Evolutionary conservation across 2,888 invertebrate genomes (phyloP), one percentile per base, ranked within the genome.

Genomic region (Morinoia aosen): DNA sequence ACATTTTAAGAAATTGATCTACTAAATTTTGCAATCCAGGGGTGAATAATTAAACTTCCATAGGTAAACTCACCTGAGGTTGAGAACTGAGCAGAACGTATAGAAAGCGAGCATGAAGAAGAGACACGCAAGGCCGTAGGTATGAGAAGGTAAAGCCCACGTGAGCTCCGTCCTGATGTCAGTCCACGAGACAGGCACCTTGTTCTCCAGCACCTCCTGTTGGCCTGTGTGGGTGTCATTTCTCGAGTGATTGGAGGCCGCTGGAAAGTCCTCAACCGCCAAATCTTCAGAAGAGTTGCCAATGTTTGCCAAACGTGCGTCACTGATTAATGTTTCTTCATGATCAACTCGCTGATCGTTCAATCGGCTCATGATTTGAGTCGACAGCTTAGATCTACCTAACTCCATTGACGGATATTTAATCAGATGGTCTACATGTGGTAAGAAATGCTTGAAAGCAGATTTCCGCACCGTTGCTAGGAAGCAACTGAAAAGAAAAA

Each of bases 101-200:
- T 98, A 98, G 97, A 98, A 97, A 95, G 98, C 97, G 95, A 98
- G 97, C 97, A 98, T 97, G 97, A 97, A 97, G 97, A 98, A 98
- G 96, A 98, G 97, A 96, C 97, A 97, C 96, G 97, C 98, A 97
- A 98, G 97, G 94, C 98, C 98, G 97, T 98, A 98, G 39, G 97
- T 97, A 97, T 98, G 98, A 88, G 98, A 97, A 95, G 97, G 97
- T 97, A 98, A 98, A 90, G 97, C 97, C 97, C 98, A 98, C 56
- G 95, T 95, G 8, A 96, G 95, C 95, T 96, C 95, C 40, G 91
- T 58, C 48, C 95, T 95, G 39, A 96, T 88, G 61, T 56, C 25
- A 48, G 57, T 93, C 96, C 96, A 96, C 25, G 95, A 40, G 11
- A 95, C 95, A 25, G 64, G 61, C 33, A 58, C 58, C 48, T 93